phyloP scores from a whole-genome alignment of 2,888 invertebrate species.

The Drosophila parthenogenetica region DNA sequence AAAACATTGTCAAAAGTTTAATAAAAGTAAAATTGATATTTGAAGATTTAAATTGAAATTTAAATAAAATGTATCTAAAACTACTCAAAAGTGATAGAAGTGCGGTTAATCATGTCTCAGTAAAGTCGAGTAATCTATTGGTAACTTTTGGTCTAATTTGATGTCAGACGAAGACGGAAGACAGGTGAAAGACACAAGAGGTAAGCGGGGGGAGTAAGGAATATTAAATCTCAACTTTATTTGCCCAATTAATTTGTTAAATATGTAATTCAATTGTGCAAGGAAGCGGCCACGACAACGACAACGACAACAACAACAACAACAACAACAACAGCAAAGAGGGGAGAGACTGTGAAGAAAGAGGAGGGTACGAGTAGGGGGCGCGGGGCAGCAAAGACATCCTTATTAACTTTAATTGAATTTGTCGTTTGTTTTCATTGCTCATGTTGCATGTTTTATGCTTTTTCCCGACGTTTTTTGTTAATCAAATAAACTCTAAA shows the following conservation, averaged over 20 bases:
- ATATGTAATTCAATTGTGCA: constrained; percentile 69
- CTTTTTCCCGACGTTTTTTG: constrained; percentile 41
- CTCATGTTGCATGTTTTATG: constrained; percentile 47
- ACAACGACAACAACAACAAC: constrained; percentile 22
- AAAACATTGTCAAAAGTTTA: too few species aligned
- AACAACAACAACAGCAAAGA: constrained; percentile 1
- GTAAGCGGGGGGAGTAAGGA: background rate
- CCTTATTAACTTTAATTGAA: constrained; percentile 78
- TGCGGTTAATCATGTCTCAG: background rate
- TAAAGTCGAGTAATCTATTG: background rate
- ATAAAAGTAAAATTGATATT: too few species aligned
- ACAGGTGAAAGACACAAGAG: background rate
- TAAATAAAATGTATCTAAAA: too few species aligned
- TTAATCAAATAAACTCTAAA: constrained; percentile 65
- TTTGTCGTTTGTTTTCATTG: constrained; percentile 65
- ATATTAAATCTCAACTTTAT: constrained; percentile 37
- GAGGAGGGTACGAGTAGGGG: background rate
- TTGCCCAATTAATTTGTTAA: constrained; percentile 74
- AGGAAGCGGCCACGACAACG: constrained; percentile 52
- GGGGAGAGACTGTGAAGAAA: background rate
- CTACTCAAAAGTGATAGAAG: background rate
- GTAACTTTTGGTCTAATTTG: background rate
- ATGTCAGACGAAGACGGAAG: background rate
- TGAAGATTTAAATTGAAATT: too few species aligned
- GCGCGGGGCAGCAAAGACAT: constrained; percentile 46